phyloP scores from a whole-genome alignment of 2,797 vertebrate species.

The Coilia nasus region DNA sequence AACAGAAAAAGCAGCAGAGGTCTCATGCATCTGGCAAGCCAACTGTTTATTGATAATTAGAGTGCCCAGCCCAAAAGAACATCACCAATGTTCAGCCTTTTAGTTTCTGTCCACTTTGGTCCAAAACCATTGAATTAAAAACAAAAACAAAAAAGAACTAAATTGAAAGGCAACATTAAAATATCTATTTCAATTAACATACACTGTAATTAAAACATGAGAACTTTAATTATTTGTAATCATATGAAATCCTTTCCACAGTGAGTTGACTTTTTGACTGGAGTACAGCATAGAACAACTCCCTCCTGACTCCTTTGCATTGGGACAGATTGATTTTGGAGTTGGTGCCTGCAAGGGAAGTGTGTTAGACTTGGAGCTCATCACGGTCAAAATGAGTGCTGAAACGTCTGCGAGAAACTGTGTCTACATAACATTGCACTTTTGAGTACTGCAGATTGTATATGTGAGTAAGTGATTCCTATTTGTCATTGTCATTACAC shows the following conservation, averaged over 20 bases:
- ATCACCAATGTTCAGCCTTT: neutral
- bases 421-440: slow-evolving; percentile 8
- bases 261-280: neutral
- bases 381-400: slow-evolving; percentile 7
- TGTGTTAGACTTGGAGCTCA: neutral
- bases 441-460: slow-evolving; percentile 5
- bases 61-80: neutral
- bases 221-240: neutral
- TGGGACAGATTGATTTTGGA: slow-evolving; percentile 11
- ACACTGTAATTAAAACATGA: neutral
- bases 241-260: neutral
- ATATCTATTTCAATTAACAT: neutral
- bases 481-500: no score
- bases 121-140: neutral
- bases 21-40: neutral
- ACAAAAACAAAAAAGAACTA: neutral
- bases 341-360: neutral
- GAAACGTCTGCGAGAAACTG: neutral
- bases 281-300: neutral
- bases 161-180: neutral
- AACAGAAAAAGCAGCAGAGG: neutral
- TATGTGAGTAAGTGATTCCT: slow-evolving; percentile 7
- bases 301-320: neutral
- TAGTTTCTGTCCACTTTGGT: neutral
- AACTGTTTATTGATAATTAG: neutral